Conservation (phyloP, 2,888 invertebrate genomes). For the Callinectes sapidus region DNA sequence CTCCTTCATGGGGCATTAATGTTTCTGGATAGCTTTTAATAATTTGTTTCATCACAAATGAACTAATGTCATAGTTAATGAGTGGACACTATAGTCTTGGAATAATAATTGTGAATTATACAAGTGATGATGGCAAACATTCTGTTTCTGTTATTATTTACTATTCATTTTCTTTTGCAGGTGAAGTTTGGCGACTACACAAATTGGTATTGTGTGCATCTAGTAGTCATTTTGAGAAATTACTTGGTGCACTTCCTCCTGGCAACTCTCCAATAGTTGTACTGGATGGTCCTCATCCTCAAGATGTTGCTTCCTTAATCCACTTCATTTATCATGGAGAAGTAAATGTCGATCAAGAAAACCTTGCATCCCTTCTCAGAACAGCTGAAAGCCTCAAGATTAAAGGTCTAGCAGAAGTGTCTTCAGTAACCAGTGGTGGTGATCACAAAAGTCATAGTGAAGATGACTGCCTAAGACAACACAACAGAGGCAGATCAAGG, state of each 20-base stretch:
- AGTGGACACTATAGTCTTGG: not conserved
- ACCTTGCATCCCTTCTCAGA: conserved; percentile 71
- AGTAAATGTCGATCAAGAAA: conserved; percentile 72
- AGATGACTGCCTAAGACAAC: conserved; percentile 52
- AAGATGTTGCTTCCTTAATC: conserved; percentile 70
- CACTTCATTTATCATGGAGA: conserved; percentile 72
- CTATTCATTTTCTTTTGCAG: conserved; percentile 42
- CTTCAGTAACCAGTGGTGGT: conserved; percentile 63
- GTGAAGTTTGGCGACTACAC: conserved; percentile 72
- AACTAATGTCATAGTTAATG: not conserved
- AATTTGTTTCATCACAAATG: not conserved
- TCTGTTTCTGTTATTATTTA: not conserved
- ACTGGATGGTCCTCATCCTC: conserved; percentile 71
- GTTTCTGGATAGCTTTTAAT: not conserved
- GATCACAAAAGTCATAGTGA: conserved; percentile 56
- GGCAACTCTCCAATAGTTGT: conserved; percentile 71
- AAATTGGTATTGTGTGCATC: conserved; percentile 72
- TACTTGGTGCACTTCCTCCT: conserved; percentile 66
- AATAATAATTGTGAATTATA: not conserved
- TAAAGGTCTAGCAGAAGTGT: conserved; percentile 72
- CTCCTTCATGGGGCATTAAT: not conserved
- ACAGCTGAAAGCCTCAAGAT: conserved; percentile 71
- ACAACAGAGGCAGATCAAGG: conserved; percentile 52
- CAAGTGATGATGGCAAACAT: not conserved
- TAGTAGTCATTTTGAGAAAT: conserved; percentile 71